Base-by-base conservation (phyloP, 2,888 invertebrate species). In the Litoditis marina region DNA sequence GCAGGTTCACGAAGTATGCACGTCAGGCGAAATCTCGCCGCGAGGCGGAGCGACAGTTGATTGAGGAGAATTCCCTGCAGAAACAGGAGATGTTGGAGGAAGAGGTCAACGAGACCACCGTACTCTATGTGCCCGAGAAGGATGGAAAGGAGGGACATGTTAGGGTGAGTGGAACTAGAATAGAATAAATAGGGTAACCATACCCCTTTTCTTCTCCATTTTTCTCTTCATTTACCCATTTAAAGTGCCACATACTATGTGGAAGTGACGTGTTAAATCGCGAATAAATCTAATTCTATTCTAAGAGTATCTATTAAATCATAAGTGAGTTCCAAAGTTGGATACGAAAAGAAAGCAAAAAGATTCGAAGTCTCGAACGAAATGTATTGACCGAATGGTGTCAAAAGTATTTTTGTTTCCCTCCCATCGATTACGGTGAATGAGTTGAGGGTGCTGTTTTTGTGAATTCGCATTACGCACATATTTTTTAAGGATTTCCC, bases 101-200 rank as follows among this genome's bases (percentile, higher is more conserved):
- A 22, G 57, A 31, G 16, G 54, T 34, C 19, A 76, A 76, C 55
- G 74, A 75, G 44, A 71, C 67, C 6, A 66, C 75, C 3, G 71
- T 76, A 8, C 56, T 77, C 11, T 78, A 77, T 47, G 69, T 78
- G 3, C 77, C 77, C 8, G 77, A 73, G 11, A 63, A 63, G 31
- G 64, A 63, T 8, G 65, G 69, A 22, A 67, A 65, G 19, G 69
- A 71, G 13, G 77, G 76, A 30, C 73, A 74, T 59, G 74, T 78
- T 44, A 70, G 71, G 65, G 78, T 78, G 30, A 50, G 74, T 57
- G 32, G 16, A n/a, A n/a, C n/a, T n/a, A n/a, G n/a, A n/a, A 44
- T 32, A 53, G 22, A 28, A 52, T 52, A 1, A 52, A 22, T 22
- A 22, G 22, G 22, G 11, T 16, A n/a, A n/a, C n/a, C n/a, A n/a